These are phyloP conservation scores for Cheilosia pagana DNA, from an alignment of 2,888 invertebrate species.

Conservation along the genomic window DNA sequence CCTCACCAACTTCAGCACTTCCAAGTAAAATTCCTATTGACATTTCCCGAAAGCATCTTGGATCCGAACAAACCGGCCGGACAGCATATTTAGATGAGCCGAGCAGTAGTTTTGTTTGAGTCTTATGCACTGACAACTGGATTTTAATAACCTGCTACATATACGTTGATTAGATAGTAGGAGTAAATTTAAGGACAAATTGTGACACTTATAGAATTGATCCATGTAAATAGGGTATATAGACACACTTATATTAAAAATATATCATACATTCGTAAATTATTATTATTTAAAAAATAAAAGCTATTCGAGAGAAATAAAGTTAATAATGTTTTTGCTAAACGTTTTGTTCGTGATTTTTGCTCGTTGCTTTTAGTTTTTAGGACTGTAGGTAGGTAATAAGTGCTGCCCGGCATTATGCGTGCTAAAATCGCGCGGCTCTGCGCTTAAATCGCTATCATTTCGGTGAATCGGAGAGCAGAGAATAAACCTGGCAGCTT, in stretches of 20 bases:
- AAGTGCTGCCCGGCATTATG: no score
- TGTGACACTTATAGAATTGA: slow-evolving; percentile 41
- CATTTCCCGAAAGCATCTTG: slow-evolving; percentile 79
- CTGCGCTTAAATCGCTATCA: no score
- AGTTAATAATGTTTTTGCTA: slow-evolving; percentile 40
- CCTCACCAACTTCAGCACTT: slow-evolving; percentile 53
- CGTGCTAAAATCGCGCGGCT: no score
- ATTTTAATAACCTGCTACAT: slow-evolving; percentile 39
- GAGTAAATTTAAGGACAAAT: slow-evolving; percentile 11
- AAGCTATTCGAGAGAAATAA: slow-evolving; percentile 58
- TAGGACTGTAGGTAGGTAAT: neutral
- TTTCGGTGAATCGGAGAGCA: no score
- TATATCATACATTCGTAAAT: slow-evolving; percentile 53
- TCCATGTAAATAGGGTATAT: slow-evolving; percentile 61
- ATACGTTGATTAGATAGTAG: slow-evolving; percentile 34
- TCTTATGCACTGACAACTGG: slow-evolving; percentile 5
- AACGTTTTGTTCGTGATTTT: neutral
- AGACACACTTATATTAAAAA: slow-evolving; percentile 31
- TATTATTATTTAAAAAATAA: slow-evolving; percentile 58
- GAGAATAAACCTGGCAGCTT: no score
- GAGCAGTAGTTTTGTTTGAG: slow-evolving; percentile 87
- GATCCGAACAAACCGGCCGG: slow-evolving; percentile 79
- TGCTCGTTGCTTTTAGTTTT: neutral
- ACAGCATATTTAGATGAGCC: slow-evolving; percentile 86
- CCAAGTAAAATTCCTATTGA: slow-evolving; percentile 78